A percentile compares a stretch with the other conserved stretches of the same genome.
Conservation (phyloP, 2,888 invertebrate genomes). For the Pristionchus maxplancki region DNA sequence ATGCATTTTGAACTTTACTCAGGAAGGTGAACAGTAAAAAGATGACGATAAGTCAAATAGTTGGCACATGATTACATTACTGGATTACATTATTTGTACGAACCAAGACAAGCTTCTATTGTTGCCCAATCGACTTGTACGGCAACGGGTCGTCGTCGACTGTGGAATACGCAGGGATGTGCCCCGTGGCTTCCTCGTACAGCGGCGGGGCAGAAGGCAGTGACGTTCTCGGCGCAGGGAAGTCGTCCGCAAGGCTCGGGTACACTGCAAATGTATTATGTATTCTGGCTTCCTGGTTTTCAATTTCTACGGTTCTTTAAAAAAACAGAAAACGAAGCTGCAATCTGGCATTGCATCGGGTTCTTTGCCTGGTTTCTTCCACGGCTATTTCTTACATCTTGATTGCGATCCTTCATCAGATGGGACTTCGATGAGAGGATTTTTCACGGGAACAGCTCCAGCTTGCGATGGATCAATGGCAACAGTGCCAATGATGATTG, state of each 20-base stretch:
- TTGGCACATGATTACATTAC: too few relatives aligned
- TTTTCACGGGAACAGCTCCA: not conserved
- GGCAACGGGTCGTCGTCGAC: not conserved
- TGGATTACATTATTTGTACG: too few relatives aligned
- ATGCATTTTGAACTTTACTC: too few relatives aligned
- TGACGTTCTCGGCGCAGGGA: not conserved
- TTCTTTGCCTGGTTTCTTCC: too few relatives aligned
- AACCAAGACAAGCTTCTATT: too few relatives aligned
- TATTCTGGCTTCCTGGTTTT: too few relatives aligned
- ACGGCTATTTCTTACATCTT: too few relatives aligned
- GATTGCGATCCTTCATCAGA: not conserved
- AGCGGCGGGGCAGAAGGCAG: not conserved
- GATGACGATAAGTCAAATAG: too few relatives aligned
- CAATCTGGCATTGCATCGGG: too few relatives aligned
- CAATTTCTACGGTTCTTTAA: too few relatives aligned
- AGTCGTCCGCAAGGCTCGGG: not conserved
- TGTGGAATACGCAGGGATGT: not conserved
- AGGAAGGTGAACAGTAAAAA: too few relatives aligned
- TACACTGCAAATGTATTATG: not conserved
- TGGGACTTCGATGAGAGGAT: not conserved
- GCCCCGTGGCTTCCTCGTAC: not conserved
- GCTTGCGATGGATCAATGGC: not conserved
- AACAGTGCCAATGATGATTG: slow-evolving; percentile 24
- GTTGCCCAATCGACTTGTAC: not conserved
- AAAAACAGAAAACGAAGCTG: too few relatives aligned